Percentiles rank a stretch among this genome's conserved stretches.
Conservation (phyloP, 2,888 invertebrate genomes). For the Crematogaster levior region DNA sequence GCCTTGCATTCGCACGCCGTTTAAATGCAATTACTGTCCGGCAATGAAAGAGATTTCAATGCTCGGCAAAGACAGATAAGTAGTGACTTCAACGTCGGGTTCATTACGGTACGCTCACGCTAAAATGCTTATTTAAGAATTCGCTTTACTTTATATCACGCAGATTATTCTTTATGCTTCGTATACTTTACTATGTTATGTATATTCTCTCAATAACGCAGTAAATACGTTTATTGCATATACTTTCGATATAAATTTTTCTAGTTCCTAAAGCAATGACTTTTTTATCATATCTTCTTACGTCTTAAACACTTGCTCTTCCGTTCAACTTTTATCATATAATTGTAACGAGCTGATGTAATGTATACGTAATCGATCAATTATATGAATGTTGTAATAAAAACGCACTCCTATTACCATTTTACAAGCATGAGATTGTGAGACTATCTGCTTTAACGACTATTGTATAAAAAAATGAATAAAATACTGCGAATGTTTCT, state of each 20-base stretch:
- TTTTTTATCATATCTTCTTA: background rate
- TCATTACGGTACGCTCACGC: constrained; percentile 46
- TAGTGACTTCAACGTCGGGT: constrained; percentile 66
- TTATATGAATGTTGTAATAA: background rate
- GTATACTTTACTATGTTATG: constrained; percentile 3
- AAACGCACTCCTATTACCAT: background rate
- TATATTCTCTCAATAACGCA: background rate
- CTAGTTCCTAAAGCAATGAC: background rate
- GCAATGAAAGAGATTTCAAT: constrained; percentile 61
- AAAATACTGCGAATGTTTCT: background rate
- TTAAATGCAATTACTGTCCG: constrained; percentile 35
- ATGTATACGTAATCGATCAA: background rate
- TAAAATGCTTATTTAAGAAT: constrained; percentile 37
- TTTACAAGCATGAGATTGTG: background rate
- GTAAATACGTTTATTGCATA: background rate
- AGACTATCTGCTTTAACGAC: background rate
- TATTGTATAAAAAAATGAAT: background rate
- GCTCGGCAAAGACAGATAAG: constrained; percentile 52
- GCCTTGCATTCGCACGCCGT: background rate
- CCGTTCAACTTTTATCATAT: background rate
- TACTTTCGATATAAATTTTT: background rate
- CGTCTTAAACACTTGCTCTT: background rate
- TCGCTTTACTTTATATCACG: constrained; percentile 7
- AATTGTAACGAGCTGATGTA: background rate
- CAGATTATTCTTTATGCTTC: constrained; percentile 27